Evolutionary conservation across 2,113 vertebrate species (phyloP).

Genomic region (Sinocyclocheilus anshuiensis): DNA sequence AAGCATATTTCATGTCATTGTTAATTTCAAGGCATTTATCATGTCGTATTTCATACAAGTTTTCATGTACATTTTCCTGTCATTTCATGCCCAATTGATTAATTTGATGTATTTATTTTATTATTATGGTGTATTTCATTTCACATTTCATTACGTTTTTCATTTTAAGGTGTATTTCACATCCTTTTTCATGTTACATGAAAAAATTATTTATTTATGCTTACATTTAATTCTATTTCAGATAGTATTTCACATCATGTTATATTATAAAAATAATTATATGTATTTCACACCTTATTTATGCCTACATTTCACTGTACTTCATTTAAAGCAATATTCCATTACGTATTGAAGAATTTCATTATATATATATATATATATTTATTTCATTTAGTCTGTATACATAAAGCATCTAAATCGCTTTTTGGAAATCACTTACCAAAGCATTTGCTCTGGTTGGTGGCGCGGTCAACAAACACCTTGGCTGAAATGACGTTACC

Average conservation of each 20-base stretch:
- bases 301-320: neutral
- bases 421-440: slow-evolving; percentile 76
- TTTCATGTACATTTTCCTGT: neutral
- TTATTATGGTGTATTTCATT: neutral
- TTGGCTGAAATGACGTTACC: slow-evolving; percentile 97
- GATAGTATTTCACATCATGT: too few relatives aligned
- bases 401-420: neutral
- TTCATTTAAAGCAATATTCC: neutral
- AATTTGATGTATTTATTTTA: neutral
- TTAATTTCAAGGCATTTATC: too few relatives aligned
- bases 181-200: neutral
- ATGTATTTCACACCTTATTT: too few relatives aligned
- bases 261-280: too few relatives aligned
- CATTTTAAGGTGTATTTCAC: neutral
- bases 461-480: slow-evolving; percentile 95
- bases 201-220: neutral
- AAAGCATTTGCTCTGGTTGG: slow-evolving; percentile 99
- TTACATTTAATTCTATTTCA: too few relatives aligned
- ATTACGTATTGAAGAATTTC: neutral
- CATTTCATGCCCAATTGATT: neutral
- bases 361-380: neutral
- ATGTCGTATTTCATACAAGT: neutral
- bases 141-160: neutral
- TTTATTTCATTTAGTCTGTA: neutral
- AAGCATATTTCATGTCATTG: neutral